Conservation (phyloP, 1,140 invertebrate species). For the Atopsyche davidsoni region DNA sequence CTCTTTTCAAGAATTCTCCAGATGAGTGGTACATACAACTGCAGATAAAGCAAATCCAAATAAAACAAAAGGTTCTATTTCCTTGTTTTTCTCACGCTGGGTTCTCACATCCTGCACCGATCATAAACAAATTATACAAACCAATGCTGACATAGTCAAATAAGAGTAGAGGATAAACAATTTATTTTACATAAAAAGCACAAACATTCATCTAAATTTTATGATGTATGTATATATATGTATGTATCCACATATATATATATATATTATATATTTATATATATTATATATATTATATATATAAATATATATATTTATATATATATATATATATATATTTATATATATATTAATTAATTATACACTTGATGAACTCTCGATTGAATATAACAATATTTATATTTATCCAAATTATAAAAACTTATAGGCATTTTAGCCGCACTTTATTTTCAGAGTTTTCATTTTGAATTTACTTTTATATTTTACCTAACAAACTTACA, state of each 20-base stretch:
- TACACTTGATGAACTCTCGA: neutral
- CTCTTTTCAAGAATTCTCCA: neutral
- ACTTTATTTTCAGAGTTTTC: neutral
- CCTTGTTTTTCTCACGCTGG: too few relatives aligned
- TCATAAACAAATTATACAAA: neutral
- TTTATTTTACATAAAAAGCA: neutral
- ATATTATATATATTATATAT: constrained; percentile 6
- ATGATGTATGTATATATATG: constrained; percentile 1
- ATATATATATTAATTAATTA: neutral
- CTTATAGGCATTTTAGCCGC: neutral
- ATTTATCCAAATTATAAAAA: neutral
- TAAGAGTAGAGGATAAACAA: neutral
- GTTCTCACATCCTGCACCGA: too few relatives aligned
- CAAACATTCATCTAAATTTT: neutral
- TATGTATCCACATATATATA: constrained; percentile 9
- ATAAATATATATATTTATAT: constrained; percentile 6
- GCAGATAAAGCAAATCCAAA: too few relatives aligned
- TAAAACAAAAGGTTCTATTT: too few relatives aligned
- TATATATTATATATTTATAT: constrained; percentile 29
- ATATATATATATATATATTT: constrained; percentile 7
- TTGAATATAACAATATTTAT: neutral
- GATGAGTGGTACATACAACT: too few relatives aligned
- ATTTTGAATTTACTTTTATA: too few relatives aligned
- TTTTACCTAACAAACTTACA: too few relatives aligned
- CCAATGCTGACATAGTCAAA: neutral